A percentile compares a stretch with the other conserved stretches of the same genome.
Evolutionary conservation across 2,888 invertebrate species (phyloP).

Genomic region (Eupithecia pulchellata): DNA sequence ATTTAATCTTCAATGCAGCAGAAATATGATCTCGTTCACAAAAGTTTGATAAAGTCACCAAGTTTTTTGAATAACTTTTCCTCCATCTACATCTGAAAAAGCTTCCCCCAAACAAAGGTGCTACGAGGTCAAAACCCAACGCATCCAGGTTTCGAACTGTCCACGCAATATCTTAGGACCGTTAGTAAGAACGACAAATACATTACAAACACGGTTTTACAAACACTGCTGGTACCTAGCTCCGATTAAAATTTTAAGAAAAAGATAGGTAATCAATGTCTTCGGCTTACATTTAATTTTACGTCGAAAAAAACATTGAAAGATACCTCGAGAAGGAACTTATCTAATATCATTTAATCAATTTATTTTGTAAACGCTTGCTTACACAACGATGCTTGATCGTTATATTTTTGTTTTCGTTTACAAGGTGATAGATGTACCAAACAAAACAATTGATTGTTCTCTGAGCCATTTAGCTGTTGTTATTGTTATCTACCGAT

Average conservation of each 20-base stretch:
- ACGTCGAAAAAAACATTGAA: no score
- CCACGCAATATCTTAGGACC: not conserved
- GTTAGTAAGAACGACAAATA: no score
- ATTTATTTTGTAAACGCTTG: not conserved
- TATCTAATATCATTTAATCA: not conserved
- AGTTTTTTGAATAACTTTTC: no score
- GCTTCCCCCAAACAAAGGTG: not conserved
- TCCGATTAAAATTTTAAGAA: not conserved
- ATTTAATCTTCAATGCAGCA: not conserved
- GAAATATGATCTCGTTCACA: not conserved
- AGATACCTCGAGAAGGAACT: not conserved
- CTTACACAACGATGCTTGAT: not conserved
- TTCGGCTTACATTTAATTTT: not conserved
- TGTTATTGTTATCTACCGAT: conserved; percentile 33
- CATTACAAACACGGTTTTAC: no score
- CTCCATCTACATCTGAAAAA: not conserved
- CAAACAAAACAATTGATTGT: conserved; percentile 40
- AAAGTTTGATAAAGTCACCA: not conserved
- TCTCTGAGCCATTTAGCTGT: conserved; percentile 53
- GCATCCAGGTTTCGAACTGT: not conserved
- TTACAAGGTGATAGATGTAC: not conserved
- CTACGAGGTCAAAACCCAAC: not conserved
- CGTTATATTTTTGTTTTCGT: not conserved
- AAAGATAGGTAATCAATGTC: no score
- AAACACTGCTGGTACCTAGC: not conserved